Evolutionary conservation across 2,113 vertebrate species (phyloP).

Genomic region (Irena cyanogastra): DNA sequence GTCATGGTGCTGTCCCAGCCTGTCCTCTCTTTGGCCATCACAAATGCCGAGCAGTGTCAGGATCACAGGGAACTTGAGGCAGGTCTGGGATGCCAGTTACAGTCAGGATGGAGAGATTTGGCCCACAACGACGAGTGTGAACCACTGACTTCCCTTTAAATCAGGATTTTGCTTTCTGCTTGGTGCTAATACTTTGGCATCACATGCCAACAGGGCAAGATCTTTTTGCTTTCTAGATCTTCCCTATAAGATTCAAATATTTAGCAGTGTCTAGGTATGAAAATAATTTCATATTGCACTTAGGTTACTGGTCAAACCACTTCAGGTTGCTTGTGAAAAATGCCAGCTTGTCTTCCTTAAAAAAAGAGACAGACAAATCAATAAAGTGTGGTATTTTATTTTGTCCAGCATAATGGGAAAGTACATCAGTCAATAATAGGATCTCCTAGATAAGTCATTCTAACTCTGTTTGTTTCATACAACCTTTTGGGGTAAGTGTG

Average conservation of each 20-base stretch:
- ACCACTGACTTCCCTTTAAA: not conserved
- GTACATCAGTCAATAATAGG: not conserved
- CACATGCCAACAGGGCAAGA: not conserved
- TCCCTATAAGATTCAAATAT: not conserved
- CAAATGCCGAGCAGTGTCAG: not conserved
- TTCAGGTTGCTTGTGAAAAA: not conserved
- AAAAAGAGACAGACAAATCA: not conserved
- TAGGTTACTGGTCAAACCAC: not conserved
- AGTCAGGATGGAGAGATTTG: not conserved
- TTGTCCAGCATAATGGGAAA: not conserved
- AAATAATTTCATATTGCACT: not conserved
- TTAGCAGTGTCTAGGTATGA: not conserved
- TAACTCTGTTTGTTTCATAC: not conserved
- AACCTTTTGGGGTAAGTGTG: not conserved
- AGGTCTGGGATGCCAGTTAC: not conserved
- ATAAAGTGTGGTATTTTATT: not conserved
- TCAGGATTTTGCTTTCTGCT: not conserved
- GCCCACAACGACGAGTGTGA: not conserved
- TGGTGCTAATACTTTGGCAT: not conserved
- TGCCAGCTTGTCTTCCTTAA: not conserved
- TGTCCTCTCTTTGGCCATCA: not conserved
- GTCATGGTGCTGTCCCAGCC: not conserved
- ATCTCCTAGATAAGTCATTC: not conserved
- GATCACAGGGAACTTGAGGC: not conserved
- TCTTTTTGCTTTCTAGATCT: not conserved